Percentiles rank a stretch among this genome's conserved stretches.
phyloP scores from a whole-genome alignment of 1,140 invertebrate species.

The Zeugodacus cucurbitae region DNA sequence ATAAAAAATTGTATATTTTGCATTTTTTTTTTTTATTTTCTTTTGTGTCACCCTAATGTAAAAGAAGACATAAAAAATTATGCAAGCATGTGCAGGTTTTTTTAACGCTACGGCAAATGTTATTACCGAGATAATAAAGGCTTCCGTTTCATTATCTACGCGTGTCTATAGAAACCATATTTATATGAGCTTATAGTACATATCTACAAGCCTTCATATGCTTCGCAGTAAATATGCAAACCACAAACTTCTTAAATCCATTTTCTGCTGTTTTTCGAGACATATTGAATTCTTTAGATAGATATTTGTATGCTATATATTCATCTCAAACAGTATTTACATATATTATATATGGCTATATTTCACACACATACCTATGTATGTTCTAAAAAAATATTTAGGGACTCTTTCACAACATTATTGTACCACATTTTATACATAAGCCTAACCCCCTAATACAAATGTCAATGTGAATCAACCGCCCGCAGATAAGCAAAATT shows the following conservation, averaged over 20 bases:
- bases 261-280: neutral
- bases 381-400: no score
- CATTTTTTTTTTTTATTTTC: neutral
- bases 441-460: no score
- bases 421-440: no score
- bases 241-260: no score
- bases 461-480: no score
- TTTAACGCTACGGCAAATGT: neutral
- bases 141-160: neutral
- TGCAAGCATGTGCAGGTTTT: neutral
- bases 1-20: no score
- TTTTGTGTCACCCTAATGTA: neutral
- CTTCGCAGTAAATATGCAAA: no score
- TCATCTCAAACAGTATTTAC: no score
- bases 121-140: neutral
- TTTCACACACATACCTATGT: no score
- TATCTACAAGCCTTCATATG: neutral
- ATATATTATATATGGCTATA: no score
- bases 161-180: neutral
- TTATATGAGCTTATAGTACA: neutral
- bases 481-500: neutral
- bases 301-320: neutral
- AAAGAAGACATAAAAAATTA: neutral
- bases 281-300: neutral
- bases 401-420: no score